phyloP scores from a whole-genome alignment of 2,113 vertebrate species.

The Tychaedon coryphoeus region DNA sequence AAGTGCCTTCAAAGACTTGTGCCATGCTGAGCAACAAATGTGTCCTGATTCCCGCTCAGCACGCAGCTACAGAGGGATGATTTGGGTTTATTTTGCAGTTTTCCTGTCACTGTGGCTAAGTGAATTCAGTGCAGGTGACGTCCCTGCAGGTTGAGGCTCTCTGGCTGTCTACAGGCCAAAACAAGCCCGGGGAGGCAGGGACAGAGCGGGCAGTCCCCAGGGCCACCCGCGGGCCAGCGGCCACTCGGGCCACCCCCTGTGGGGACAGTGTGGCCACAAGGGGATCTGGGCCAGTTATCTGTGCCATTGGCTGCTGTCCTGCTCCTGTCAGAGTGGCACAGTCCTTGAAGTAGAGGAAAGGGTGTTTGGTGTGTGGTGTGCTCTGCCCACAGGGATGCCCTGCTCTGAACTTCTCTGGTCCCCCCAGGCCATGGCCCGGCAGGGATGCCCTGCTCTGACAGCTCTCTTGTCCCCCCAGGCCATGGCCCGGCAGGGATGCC shows the following conservation, averaged over 20 bases:
- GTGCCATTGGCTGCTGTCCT: neutral
- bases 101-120: neutral
- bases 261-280: neutral
- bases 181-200: neutral
- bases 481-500: no score
- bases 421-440: conserved; percentile 72
- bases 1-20: neutral
- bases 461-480: no score
- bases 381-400: neutral
- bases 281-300: neutral
- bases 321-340: neutral
- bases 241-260: neutral
- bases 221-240: neutral
- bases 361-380: neutral
- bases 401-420: neutral
- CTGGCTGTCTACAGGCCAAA: neutral
- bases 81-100: neutral
- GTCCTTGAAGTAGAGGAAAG: neutral
- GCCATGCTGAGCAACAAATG: neutral
- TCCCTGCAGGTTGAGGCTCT: neutral
- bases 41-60: conserved; percentile 9
- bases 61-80: neutral
- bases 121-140: neutral
- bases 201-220: neutral
- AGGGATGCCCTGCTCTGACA: no score